Evolutionary conservation across 2,797 vertebrate genomes (phyloP).

Genomic region (Geotrypetes seraphini): DNA sequence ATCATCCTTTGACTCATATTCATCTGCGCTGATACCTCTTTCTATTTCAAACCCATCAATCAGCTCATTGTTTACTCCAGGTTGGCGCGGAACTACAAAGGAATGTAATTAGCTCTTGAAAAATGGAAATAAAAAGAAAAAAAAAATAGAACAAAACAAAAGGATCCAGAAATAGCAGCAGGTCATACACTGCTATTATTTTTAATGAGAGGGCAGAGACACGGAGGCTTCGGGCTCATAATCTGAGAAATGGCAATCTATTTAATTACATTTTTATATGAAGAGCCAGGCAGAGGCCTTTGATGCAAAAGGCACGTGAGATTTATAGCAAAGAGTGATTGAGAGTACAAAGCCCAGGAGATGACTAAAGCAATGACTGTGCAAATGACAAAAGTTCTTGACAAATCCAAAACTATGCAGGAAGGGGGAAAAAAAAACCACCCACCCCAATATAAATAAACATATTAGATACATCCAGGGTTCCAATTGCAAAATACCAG

Average conservation of each 20-base stretch:
- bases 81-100: constrained; percentile 78
- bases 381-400: too few relatives aligned
- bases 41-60: constrained; percentile 83
- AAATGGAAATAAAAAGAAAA: too few relatives aligned
- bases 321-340: constrained; percentile 8
- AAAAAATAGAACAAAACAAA: too few relatives aligned
- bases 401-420: too few relatives aligned
- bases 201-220: constrained; percentile 1
- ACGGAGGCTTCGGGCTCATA: background rate
- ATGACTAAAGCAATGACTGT: too few relatives aligned
- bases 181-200: constrained; percentile 9
- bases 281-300: constrained; percentile 1
- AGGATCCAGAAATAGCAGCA: too few relatives aligned
- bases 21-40: constrained; percentile 78
- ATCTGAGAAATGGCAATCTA: constrained; percentile 4
- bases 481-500: too few relatives aligned
- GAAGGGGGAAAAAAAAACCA: too few relatives aligned
- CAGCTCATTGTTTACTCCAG: constrained; percentile 67
- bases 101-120: background rate
- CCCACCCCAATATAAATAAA: too few relatives aligned
- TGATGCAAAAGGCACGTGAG: background rate
- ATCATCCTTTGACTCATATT: constrained; percentile 76
- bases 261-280: constrained; percentile 1
- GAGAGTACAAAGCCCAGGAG: too few relatives aligned
- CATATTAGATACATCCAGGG: too few relatives aligned